phyloP scores from a whole-genome alignment of 1,140 invertebrate species.

The Drosophila hydei region DNA sequence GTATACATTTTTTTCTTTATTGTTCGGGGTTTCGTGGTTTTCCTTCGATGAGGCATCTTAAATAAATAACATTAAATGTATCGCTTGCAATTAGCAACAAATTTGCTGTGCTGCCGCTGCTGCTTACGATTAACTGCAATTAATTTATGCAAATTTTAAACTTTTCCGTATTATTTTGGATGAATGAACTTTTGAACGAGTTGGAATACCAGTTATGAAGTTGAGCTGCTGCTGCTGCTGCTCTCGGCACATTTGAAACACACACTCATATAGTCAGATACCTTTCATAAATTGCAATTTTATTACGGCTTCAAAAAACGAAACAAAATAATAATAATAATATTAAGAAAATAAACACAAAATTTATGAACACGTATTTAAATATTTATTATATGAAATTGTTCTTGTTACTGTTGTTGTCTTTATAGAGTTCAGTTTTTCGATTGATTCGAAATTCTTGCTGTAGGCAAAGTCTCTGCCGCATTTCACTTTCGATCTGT shows the following conservation, averaged over 20 bases:
- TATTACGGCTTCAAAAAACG: slow-evolving; percentile 45
- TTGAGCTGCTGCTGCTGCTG: slow-evolving; percentile 13
- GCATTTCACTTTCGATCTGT: slow-evolving; percentile 25
- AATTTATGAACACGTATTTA: slow-evolving; percentile 62
- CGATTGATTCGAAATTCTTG: not conserved
- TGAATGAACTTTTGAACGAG: slow-evolving; percentile 70
- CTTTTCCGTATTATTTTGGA: slow-evolving; percentile 82
- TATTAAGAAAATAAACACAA: slow-evolving; percentile 33
- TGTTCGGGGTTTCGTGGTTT: slow-evolving; percentile 31
- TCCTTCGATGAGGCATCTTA: slow-evolving; percentile 44
- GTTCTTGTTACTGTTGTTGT: not conserved
- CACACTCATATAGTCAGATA: slow-evolving; percentile 16
- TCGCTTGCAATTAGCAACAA: slow-evolving; percentile 51
- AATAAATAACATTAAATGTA: slow-evolving; percentile 55
- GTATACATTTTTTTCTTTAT: slow-evolving; percentile 15
- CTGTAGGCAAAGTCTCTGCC: slow-evolving; percentile 1
- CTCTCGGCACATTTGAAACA: slow-evolving; percentile 31
- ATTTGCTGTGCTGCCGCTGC: slow-evolving; percentile 49
- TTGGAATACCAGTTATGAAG: slow-evolving; percentile 63
- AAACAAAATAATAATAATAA: slow-evolving; percentile 15
- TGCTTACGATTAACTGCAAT: slow-evolving; percentile 43
- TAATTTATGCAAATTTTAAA: slow-evolving; percentile 81
- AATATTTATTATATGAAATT: not conserved
- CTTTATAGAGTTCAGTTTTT: slow-evolving; percentile 14
- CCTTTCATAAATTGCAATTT: slow-evolving; percentile 69